Conservation (phyloP, 2,888 invertebrate genomes). For the Coelinius sp. region DNA sequence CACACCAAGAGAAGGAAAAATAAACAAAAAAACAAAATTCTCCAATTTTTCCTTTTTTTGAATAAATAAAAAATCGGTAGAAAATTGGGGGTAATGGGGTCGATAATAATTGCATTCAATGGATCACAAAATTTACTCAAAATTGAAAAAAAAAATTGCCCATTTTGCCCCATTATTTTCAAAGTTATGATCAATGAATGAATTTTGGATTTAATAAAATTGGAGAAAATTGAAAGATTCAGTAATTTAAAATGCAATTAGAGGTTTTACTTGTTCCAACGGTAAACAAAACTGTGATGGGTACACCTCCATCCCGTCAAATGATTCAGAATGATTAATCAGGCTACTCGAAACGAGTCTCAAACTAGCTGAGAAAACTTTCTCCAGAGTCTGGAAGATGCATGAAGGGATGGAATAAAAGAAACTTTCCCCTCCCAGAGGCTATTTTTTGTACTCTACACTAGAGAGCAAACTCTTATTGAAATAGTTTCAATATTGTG, state of each 20-base stretch:
- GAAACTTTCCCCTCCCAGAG: neutral
- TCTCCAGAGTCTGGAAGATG: neutral
- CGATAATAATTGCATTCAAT: too few relatives aligned
- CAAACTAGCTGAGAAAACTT: conserved; percentile 2
- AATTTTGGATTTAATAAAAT: too few relatives aligned
- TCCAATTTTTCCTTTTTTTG: too few relatives aligned
- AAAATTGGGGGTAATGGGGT: too few relatives aligned
- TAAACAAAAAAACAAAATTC: too few relatives aligned
- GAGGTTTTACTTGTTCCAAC: neutral
- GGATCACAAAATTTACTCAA: too few relatives aligned
- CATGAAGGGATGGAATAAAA: neutral
- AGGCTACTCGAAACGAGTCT: neutral
- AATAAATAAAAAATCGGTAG: too few relatives aligned
- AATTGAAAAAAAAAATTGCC: too few relatives aligned
- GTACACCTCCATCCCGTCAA: neutral
- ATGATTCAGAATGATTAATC: neutral
- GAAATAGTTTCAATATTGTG: conserved; percentile 8
- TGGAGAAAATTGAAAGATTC: neutral
- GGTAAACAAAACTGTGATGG: neutral
- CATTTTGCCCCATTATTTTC: too few relatives aligned
- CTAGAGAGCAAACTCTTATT: neutral
- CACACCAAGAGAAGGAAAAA: too few relatives aligned
- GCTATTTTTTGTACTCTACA: neutral
- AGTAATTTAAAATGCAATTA: neutral
- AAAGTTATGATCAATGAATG: too few relatives aligned